Base-by-base conservation (phyloP, 2,797 vertebrate species). In the Ceyx erithaca region DNA sequence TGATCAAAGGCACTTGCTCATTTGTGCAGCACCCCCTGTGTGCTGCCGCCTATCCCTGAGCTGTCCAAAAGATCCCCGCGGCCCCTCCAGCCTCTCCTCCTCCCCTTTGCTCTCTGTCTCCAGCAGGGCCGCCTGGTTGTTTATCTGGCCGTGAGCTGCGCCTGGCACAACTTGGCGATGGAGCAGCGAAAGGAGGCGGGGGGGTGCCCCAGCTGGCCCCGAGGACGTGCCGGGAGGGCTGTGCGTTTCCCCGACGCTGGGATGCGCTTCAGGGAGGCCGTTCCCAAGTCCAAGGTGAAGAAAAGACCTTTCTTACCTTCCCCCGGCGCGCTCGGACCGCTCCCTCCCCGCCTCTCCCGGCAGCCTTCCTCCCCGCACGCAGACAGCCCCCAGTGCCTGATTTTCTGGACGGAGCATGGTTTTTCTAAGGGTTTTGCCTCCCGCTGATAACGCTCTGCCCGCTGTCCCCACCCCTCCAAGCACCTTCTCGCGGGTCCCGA, bases 401-500 rank as follows among this genome's bases (percentile, higher is more conserved):
- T 62, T 26, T 49, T 25, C 67, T 31, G 63, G 63, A 59, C 4
- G 37, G 35, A 58, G 73, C 59, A 2, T 70, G 9, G 22, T 28
- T 85, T 41, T 10, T n/a, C 92, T 93, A 97, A 75, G 76, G 89
- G 90, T 89, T 97, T 97, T 96, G 95, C 96, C 22, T 81, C 46
- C 83, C 1, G 40, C 95, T 91, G 95, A 54, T 96, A 98, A 98
- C 91, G 89, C 97, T 97, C 98, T 95, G 96, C 92, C 94, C 92
- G 19, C 57, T 76, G 37, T 93, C 93, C 93, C 96, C 37, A 40
- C 37, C 96, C 87, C 92, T 97, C 90, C 81, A 95, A 85, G 96
- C 97, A 97, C 97, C 97, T 97, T 98, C 97, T 96, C 90, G 87
- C 43, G 61, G 61, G 33, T 71, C 21, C 45, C 69, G 13, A 10